Percentiles rank a stretch among this genome's conserved stretches.
Conservation (phyloP, 2,888 invertebrate species). For the Agrochola macilenta region DNA sequence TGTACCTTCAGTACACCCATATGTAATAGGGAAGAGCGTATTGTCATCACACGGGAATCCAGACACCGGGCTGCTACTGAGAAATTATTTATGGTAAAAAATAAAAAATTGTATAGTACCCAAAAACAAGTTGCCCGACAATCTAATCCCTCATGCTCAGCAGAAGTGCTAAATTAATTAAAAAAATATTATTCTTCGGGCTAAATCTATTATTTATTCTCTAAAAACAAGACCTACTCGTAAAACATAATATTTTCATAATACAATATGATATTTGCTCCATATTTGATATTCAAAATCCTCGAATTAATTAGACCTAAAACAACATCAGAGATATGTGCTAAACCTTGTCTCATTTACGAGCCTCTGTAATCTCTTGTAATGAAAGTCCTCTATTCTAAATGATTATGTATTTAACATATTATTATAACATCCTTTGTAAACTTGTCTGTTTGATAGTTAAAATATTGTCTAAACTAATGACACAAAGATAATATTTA, state of each 20-base stretch:
- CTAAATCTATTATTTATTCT: neutral
- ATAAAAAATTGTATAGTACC: too few relatives aligned
- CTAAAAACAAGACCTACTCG: neutral
- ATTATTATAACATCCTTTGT: neutral
- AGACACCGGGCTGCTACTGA: too few relatives aligned
- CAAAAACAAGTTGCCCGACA: too few relatives aligned
- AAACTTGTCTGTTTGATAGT: conserved; percentile 3
- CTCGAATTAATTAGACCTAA: conserved; percentile 59
- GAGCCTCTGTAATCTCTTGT: conserved; percentile 28
- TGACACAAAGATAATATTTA: neutral
- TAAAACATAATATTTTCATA: conserved; percentile 11
- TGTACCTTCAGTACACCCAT: too few relatives aligned
- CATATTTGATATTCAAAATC: conserved; percentile 42
- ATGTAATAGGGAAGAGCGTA: too few relatives aligned
- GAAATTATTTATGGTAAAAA: too few relatives aligned
- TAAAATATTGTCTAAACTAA: conserved; percentile 5
- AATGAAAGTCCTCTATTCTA: conserved; percentile 22
- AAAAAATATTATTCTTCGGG: neutral
- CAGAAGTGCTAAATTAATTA: neutral
- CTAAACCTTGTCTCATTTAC: conserved; percentile 29
- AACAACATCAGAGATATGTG: conserved; percentile 41
- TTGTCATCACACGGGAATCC: too few relatives aligned
- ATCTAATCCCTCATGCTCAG: neutral
- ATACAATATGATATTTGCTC: conserved; percentile 22
- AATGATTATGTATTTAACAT: conserved; percentile 24